Evolutionary conservation across 2,797 vertebrate genomes (phyloP), one percentile per base, ranked within the genome.

Genomic region (Eulemur rubriventer): DNA sequence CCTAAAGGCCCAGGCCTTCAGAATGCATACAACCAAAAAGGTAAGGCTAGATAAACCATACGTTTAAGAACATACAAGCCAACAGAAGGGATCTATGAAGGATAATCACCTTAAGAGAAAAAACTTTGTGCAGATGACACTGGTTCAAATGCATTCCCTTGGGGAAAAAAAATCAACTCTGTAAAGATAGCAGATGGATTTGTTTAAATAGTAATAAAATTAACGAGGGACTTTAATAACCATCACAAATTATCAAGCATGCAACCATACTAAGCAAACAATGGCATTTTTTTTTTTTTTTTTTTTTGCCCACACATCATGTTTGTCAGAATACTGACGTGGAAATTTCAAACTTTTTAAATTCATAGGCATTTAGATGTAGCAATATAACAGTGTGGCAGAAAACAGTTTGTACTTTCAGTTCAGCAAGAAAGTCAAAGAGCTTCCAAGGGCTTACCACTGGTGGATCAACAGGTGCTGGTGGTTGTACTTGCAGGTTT

Each of bases 401-500:
- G 85, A 96, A 93, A 94, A 95, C 0, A 46, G 55, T 80, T 87
- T 91, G 95, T 93, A 95, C 86, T 96, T 83, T 98, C 85, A 96
- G 81, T 96, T 96, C 95, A 95, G 92, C 94, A 97, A 97, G 97
- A 97, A 98, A 97, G 91, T 96, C 96, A 97, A 98, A 94, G 96
- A 95, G 96, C 97, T 96, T 95, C 78, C 95, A 48, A 96, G 55
- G 91, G 97, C 99, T 99, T 98, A 99, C 99, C 98, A 98, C 97
- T 82, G 98, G 98, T 55, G 98, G 97, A 96, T 99, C 98, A 87
- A 98, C 98, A 6, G 98, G 98, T 97, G 99, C 98, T 0, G 98
- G 97, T 0, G 99, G 98, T 76, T 99, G 99, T 84, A 99, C 98
- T 98, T 99, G 99, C 50, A 99, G 99, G 96, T 99, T 99, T 17